phyloP scores from a whole-genome alignment of 2,113 vertebrate genomes.

The Pelodiscus sinensis region DNA sequence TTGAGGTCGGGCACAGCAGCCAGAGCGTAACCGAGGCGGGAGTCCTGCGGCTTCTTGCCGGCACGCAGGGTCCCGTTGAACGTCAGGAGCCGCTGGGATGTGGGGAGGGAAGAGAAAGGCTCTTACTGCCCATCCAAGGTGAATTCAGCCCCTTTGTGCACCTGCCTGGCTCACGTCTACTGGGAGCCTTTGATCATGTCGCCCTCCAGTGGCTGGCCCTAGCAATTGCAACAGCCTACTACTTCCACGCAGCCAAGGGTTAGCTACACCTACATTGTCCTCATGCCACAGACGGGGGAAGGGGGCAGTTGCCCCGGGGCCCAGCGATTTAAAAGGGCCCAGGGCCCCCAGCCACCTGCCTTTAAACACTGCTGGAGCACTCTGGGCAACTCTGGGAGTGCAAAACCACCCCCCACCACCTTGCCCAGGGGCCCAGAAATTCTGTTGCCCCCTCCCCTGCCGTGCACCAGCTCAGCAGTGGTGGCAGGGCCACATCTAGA shows the following conservation, averaged over 20 bases:
- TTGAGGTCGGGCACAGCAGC: constrained; percentile 87
- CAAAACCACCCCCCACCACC: no score
- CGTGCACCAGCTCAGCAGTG: no score
- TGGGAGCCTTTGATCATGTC: not conserved
- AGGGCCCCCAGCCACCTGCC: no score
- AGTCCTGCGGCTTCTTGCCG: constrained; percentile 83
- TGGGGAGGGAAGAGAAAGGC: fast-evolving
- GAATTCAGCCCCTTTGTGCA: not conserved
- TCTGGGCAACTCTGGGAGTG: no score
- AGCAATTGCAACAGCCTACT: not conserved
- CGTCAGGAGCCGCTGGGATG: constrained; percentile 77
- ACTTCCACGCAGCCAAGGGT: not conserved
- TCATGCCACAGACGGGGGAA: no score
- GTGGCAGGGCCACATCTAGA: not conserved
- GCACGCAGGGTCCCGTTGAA: constrained; percentile 84
- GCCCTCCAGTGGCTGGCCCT: not conserved
- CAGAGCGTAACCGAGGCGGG: constrained; percentile 91
- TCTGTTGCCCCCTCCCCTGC: no score
- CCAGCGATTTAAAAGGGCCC: no score
- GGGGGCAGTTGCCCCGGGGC: no score
- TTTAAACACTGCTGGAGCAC: no score
- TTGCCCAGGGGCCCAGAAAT: no score
- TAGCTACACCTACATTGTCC: not conserved
- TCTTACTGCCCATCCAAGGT: fast-evolving
- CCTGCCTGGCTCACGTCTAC: not conserved